Percentiles rank a stretch among this genome's conserved stretches.
These are phyloP conservation scores for Drosophila cardini DNA, from an alignment of 1,140 invertebrate species.

Conservation along the genomic window DNA sequence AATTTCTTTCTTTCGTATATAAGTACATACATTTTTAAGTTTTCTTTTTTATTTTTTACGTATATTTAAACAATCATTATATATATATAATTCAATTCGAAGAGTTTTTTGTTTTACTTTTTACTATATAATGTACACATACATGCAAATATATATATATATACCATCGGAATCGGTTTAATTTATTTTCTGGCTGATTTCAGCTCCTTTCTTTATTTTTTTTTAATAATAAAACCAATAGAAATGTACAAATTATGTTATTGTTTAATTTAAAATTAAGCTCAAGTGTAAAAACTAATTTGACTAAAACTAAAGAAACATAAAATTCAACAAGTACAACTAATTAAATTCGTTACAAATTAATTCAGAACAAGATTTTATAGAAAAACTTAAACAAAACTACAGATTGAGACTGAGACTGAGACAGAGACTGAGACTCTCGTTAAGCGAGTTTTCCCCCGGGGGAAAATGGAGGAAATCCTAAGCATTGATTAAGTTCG, in stretches of 20 bases:
- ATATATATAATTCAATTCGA: slow-evolving; percentile 53
- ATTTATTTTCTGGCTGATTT: slow-evolving; percentile 23
- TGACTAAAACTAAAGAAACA: slow-evolving; percentile 72
- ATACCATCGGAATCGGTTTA: slow-evolving; percentile 49
- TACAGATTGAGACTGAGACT: slow-evolving; percentile 32
- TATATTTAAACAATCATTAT: slow-evolving; percentile 61
- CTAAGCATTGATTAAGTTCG: slow-evolving; percentile 52
- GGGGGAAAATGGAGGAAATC: background rate
- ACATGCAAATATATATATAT: slow-evolving; percentile 42
- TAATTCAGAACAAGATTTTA: slow-evolving; percentile 37
- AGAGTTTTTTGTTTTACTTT: slow-evolving; percentile 30
- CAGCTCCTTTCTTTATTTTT: slow-evolving; percentile 22
- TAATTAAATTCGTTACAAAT: slow-evolving; percentile 70
- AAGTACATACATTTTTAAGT: slow-evolving; percentile 37
- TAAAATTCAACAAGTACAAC: slow-evolving; percentile 67
- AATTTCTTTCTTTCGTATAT: slow-evolving; percentile 41
- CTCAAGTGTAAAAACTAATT: slow-evolving; percentile 61
- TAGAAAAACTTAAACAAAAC: slow-evolving; percentile 39
- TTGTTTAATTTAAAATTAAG: slow-evolving; percentile 52
- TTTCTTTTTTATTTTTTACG: slow-evolving; percentile 14
- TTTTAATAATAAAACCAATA: slow-evolving; percentile 37
- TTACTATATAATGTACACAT: slow-evolving; percentile 55
- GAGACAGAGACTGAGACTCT: slow-evolving; percentile 20
- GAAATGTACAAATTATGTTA: slow-evolving; percentile 62
- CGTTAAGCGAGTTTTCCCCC: background rate